Base-by-base conservation (phyloP, 1,140 invertebrate genomes). In the Araneus ventricosus region DNA sequence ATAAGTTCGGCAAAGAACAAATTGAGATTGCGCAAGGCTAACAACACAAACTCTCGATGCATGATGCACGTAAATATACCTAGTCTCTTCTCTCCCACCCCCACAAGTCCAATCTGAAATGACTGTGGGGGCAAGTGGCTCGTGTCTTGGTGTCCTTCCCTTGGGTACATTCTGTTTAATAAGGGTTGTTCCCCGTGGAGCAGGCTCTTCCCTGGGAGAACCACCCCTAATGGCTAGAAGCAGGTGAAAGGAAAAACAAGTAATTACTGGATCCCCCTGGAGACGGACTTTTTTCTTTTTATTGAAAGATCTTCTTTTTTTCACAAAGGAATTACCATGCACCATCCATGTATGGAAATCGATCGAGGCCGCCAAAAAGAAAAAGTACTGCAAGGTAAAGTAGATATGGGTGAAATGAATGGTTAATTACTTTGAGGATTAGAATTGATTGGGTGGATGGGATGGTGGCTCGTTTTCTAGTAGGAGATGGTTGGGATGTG, bases 241-340 rank as follows among this genome's bases (percentile, higher is more conserved):
- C 88, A 90, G 67, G 88, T 90, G 88, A 90, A 80, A 80, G 67
- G 52, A 57, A 80, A 80, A 90, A 79, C 88, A 90, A 90, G 88
- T 90, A 90, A 90, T 90, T 90, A 90, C 88, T 57, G 20, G 82
- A 30, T 4, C 5, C 5, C 61, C n/a, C 22, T 37, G 27, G 14
- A 17, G 70, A 37, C 5, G 14, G 30, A 34, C 17, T 34, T 37
- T 34, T 34, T 75, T 20, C 30, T 75, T 75, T 75, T 75, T 75
- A 34, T 34, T 75, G 30, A 75, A 34, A 34, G 70, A 75, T 37
- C 22, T 75, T 4, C 10, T 8, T 67, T n/a, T 75, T 20, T 75
- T 75, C 20, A 20, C 10, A 34, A 75, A 75, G 30, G 70, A 75
- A 75, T 75, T 75, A 75, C 70, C 70, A 75, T 75, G 34, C 14